Conservation (phyloP, 1,140 invertebrate species). For the Drosophila orosa region DNA sequence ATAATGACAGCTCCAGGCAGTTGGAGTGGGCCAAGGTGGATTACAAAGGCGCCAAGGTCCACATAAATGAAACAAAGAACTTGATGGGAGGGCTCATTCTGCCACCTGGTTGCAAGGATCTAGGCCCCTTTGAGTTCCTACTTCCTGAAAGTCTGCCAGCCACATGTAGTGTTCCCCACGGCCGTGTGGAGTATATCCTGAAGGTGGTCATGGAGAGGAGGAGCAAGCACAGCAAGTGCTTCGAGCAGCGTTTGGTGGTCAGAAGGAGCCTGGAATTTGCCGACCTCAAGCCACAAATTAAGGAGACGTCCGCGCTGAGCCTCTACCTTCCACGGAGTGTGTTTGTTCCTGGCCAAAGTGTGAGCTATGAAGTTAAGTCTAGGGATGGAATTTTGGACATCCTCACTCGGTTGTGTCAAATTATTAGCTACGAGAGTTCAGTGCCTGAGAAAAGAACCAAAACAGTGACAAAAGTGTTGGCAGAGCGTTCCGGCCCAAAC, state of each 20-base stretch:
- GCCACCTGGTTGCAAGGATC: constrained; percentile 15
- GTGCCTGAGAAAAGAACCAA: constrained; percentile 35
- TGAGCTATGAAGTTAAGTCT: constrained; percentile 37
- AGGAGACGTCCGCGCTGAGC: background rate
- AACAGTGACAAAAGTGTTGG: constrained; percentile 29
- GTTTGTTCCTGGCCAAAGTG: constrained; percentile 63
- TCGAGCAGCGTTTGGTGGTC: constrained; percentile 54
- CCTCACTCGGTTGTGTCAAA: constrained; percentile 46
- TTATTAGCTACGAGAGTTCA: constrained; percentile 37
- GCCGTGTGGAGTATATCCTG: constrained; percentile 47
- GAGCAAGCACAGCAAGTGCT: constrained; percentile 52
- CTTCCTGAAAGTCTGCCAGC: constrained; percentile 52
- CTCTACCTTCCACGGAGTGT: constrained; percentile 56
- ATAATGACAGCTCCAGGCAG: constrained; percentile 52
- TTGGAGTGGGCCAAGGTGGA: constrained; percentile 17
- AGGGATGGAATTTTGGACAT: background rate
- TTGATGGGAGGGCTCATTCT: constrained; percentile 19
- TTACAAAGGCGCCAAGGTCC: constrained; percentile 25
- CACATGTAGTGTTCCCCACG: constrained; percentile 53
- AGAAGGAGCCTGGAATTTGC: constrained; percentile 45
- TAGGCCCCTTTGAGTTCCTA: constrained; percentile 44
- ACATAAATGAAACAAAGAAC: constrained; percentile 35
- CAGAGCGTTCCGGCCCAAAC: constrained; percentile 13
- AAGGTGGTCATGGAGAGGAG: constrained; percentile 42
- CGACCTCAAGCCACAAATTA: constrained; percentile 26